A percentile compares a stretch with the other conserved stretches of the same genome.
Evolutionary conservation across 2,797 vertebrate species (phyloP).

Genomic region (Anisognathus igniventris): DNA sequence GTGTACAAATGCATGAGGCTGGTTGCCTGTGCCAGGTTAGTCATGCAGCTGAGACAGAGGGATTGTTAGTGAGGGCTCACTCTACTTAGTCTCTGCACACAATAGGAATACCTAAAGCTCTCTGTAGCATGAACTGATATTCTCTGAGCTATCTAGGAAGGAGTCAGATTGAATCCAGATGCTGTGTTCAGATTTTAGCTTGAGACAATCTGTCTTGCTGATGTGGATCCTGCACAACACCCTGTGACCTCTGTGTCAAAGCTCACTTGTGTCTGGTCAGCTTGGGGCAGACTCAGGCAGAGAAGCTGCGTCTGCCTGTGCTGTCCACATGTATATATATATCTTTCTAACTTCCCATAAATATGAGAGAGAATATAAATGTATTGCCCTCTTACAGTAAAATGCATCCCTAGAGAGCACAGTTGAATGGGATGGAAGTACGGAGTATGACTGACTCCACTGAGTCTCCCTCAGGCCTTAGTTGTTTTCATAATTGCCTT

Average conservation of each 20-base stretch:
- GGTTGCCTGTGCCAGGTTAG: not conserved
- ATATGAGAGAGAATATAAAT: not conserved
- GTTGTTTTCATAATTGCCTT: not conserved
- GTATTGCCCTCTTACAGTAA: not conserved
- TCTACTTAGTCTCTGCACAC: not conserved
- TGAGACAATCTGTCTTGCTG: not conserved
- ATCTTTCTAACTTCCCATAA: not conserved
- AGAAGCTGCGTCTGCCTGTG: not conserved
- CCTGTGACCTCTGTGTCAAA: not conserved
- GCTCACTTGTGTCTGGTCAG: not conserved
- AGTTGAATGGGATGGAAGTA: not conserved
- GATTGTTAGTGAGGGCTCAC: not conserved
- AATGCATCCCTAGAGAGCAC: not conserved
- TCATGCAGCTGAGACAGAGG: not conserved
- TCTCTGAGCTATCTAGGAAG: not conserved
- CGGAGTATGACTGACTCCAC: fast-evolving
- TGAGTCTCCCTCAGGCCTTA: not conserved
- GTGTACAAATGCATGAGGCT: not conserved
- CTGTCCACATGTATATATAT: not conserved
- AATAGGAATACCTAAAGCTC: not conserved
- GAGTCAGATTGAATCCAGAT: not conserved
- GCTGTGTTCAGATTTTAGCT: not conserved
- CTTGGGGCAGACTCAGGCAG: not conserved
- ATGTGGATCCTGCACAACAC: not conserved
- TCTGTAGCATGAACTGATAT: not conserved